These are phyloP conservation scores for Nephrocerus scutellatus DNA, from an alignment of 2,888 invertebrate species.

Conservation along the genomic window DNA sequence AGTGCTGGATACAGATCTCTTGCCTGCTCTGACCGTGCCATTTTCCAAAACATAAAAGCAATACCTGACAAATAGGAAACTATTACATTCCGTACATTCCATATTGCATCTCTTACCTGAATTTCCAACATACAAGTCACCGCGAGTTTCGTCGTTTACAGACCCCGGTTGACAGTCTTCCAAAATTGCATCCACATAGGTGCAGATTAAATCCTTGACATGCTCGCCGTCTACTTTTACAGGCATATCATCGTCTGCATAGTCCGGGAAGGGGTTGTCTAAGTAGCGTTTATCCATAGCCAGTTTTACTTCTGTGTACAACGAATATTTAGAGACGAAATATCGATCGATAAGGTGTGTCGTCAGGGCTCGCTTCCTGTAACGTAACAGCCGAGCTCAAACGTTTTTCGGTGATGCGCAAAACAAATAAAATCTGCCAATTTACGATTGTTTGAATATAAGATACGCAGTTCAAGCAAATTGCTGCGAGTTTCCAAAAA, in stretches of 20 bases:
- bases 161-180: conserved; percentile 39
- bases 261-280: conserved; percentile 43
- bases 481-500: too few species aligned
- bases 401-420: too few species aligned
- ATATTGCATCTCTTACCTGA: conserved; percentile 27
- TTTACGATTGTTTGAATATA: too few species aligned
- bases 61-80: conserved; percentile 50
- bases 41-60: conserved; percentile 67
- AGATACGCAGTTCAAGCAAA: too few species aligned
- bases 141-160: conserved; percentile 39
- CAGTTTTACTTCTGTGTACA: not conserved
- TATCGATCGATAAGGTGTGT: conserved; percentile 13
- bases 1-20: conserved; percentile 50
- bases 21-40: conserved; percentile 53
- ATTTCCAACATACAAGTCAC: conserved; percentile 46
- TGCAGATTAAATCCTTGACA: conserved; percentile 41
- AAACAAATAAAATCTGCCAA: too few species aligned
- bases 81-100: not conserved
- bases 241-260: conserved; percentile 28
- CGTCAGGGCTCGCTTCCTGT: too few species aligned
- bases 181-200: conserved; percentile 44
- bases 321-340: not conserved
- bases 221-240: conserved; percentile 38
- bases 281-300: conserved; percentile 43
- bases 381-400: too few species aligned